Percentiles rank a stretch among this genome's conserved stretches.
Conservation (phyloP, 1,140 invertebrate species). For the Ceratitis capitata region DNA sequence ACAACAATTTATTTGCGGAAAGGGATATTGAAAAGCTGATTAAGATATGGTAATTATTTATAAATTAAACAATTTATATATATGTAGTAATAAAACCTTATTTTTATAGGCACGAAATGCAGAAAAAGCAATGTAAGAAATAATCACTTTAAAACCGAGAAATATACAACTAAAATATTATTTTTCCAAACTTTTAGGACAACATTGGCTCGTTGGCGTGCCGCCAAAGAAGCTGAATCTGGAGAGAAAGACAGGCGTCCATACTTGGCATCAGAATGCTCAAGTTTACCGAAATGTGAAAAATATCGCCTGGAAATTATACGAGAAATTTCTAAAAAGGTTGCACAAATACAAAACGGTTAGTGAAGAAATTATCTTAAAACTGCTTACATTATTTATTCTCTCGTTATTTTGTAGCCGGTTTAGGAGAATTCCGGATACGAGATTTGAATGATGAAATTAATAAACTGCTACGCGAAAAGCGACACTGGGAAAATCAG, state of each 20-base stretch:
- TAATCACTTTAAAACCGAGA: not conserved
- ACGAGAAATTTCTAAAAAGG: constrained; percentile 96
- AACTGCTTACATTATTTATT: too few relatives aligned
- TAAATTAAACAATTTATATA: not conserved
- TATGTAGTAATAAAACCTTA: not conserved
- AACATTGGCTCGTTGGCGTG: constrained; percentile 93
- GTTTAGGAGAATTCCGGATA: constrained; percentile 97
- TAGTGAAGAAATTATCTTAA: too few relatives aligned
- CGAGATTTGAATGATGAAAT: constrained; percentile 99
- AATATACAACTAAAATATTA: not conserved
- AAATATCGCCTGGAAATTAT: constrained; percentile 97
- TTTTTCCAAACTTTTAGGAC: constrained; percentile 77
- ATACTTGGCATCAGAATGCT: constrained; percentile 93
- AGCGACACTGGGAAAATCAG: constrained; percentile 96
- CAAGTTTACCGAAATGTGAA: constrained; percentile 88
- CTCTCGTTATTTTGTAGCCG: constrained; percentile 76
- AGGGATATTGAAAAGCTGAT: too few relatives aligned
- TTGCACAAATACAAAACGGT: constrained; percentile 99
- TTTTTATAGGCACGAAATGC: constrained; percentile 76
- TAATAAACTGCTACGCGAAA: constrained; percentile 95
- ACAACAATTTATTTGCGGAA: too few relatives aligned
- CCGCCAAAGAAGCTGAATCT: constrained; percentile 88
- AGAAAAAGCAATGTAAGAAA: constrained; percentile 85
- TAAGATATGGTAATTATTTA: constrained; percentile 43
- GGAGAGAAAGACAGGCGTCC: constrained; percentile 86